Conservation (phyloP, 2,888 invertebrate species). For the Leucania comma region DNA sequence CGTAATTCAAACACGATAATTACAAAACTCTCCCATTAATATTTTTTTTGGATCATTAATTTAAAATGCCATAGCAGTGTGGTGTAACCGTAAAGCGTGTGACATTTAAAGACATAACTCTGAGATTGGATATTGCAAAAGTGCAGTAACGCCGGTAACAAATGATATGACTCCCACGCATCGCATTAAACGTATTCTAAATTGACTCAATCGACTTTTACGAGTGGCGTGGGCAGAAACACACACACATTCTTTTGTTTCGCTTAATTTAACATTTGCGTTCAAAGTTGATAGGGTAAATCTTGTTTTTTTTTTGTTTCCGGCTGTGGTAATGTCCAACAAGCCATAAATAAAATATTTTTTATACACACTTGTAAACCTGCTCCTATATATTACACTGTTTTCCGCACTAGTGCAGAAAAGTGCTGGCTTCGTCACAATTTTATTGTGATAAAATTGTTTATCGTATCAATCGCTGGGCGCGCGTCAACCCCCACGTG, state of each 20-base stretch:
- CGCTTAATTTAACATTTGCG: slow-evolving; percentile 44
- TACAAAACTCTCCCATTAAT: slow-evolving; percentile 29
- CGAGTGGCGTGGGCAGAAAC: slow-evolving; percentile 46
- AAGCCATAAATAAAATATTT: background rate
- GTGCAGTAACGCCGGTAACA: slow-evolving; percentile 38
- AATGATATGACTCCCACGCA: slow-evolving; percentile 39
- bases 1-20: slow-evolving; percentile 25
- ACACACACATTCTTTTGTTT: slow-evolving; percentile 49
- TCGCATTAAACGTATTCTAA: slow-evolving; percentile 45
- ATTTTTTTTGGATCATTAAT: slow-evolving; percentile 51
- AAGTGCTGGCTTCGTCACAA: too few species aligned
- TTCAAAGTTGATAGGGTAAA: background rate
- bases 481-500: too few species aligned
- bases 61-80: slow-evolving; percentile 37
- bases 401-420: too few species aligned
- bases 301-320: background rate
- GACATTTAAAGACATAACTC: slow-evolving; percentile 46
- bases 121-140: slow-evolving; percentile 56
- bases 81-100: slow-evolving; percentile 18
- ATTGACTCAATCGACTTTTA: slow-evolving; percentile 47
- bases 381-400: too few species aligned
- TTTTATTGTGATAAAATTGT: too few species aligned
- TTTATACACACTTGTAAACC: too few species aligned
- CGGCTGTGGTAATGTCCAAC: background rate
- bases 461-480: too few species aligned